Base-by-base conservation (phyloP, 2,797 vertebrate species). In the Poeciliopsis gracilis region DNA sequence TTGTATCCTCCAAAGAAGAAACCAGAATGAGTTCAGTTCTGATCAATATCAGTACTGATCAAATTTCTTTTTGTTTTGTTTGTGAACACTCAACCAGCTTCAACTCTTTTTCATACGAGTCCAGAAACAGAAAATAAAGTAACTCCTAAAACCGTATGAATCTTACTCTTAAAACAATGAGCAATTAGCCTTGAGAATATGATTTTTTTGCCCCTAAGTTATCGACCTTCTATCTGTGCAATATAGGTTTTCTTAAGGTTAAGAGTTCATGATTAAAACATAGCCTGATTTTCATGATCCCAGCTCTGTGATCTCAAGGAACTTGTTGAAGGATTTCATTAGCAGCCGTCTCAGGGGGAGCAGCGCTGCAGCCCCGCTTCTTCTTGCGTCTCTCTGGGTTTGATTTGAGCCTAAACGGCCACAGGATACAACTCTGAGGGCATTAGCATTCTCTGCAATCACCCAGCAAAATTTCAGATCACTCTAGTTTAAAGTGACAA, bases 401-500 rank as follows among this genome's bases (percentile, higher is more conserved):
- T 95, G 94, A 96, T 97, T 96, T 96, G 91, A 94, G 83, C 88
- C 93, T 91, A 93, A 86, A 90, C 95, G 94, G 95, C 94, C 89
- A 96, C 94, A 82, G 91, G 93, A 94, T 93, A 93, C 87, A 81
- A 89, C 89, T 92, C 94, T 86, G 90, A 93, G 93, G 89, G 90
- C 93, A 94, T 94, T 90, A 89, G 93, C 93, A 94, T 95, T 95
- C 93, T 93, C 94, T 94, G 95, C 94, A 95, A 94, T 94, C 91
- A 92, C 87, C 93, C 92, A 82, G 86, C 82, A 89, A 93, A 92
- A 93, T 89, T 95, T 95, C 94, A 93, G 87, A 93, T 97, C 96
- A 96, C 85, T 81, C 91, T 96, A 96, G 96, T 33, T 85, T 93
- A 93, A 96, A 95, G 93, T 96, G 97, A 96, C 96, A 95, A 79